A percentile compares a stretch with the other conserved stretches of the same genome.
Conservation (phyloP, 1,140 invertebrate species). For the Aricia agestis region DNA sequence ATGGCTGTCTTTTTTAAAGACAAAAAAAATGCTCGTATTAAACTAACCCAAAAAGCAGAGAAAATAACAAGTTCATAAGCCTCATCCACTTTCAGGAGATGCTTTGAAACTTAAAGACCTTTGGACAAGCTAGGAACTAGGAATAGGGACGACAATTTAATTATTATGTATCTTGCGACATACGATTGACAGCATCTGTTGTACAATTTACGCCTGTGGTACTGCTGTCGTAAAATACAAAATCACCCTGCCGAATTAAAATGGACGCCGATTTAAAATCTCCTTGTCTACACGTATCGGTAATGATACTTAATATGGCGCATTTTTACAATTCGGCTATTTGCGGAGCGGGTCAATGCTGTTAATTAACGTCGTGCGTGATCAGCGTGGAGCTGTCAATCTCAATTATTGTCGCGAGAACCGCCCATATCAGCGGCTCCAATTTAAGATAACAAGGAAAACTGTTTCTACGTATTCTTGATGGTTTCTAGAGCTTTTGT, state of each 20-base stretch:
- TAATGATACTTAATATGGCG: neutral
- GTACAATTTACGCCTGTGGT: too few species aligned
- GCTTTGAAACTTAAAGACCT: too few species aligned
- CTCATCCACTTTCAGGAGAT: neutral
- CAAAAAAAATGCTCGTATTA: neutral
- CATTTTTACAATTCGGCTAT: constrained; percentile 26
- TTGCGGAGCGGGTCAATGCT: constrained; percentile 27
- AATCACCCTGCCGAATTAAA: too few species aligned
- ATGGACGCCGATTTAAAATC: too few species aligned
- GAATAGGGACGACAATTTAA: too few species aligned
- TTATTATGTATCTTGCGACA: too few species aligned
- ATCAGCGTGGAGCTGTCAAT: constrained; percentile 25
- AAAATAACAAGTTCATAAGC: neutral
- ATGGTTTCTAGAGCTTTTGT: neutral
- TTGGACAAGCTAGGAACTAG: too few species aligned
- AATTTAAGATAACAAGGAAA: constrained; percentile 5
- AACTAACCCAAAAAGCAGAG: neutral
- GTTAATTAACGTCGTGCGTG: constrained; percentile 5
- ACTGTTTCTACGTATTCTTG: neutral
- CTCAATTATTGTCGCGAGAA: constrained; percentile 21
- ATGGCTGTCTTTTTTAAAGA: neutral
- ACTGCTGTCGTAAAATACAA: too few species aligned
- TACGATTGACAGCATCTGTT: too few species aligned
- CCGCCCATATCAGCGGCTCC: constrained; percentile 1
- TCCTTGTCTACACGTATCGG: neutral